Evolutionary conservation across 2,113 vertebrate genomes (phyloP).

Genomic region (Brachypodius melanocephalos): DNA sequence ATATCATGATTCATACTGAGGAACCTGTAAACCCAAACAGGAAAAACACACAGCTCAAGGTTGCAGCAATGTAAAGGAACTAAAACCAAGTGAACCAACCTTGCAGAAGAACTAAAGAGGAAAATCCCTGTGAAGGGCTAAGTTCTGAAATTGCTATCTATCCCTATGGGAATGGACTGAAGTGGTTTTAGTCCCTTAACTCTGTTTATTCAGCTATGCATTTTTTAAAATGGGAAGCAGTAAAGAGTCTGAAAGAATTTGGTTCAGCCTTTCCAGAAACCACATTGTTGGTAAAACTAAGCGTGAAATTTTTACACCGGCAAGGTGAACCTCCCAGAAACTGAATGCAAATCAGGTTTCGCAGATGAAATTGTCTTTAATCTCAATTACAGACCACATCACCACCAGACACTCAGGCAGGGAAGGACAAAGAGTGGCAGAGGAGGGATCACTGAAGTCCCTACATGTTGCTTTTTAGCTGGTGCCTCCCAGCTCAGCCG

Average conservation of each 20-base stretch:
- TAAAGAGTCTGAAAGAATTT: background rate
- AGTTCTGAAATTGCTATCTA: background rate
- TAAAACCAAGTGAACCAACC: background rate
- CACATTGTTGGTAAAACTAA: background rate
- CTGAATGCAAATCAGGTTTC: background rate
- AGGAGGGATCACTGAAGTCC: rapidly evolving
- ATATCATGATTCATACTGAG: background rate
- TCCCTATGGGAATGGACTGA: background rate
- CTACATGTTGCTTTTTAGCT: rapidly evolving
- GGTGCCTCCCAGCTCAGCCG: background rate
- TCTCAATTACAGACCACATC: background rate
- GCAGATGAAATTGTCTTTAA: background rate
- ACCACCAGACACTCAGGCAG: background rate
- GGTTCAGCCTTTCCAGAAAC: background rate
- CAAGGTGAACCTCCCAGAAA: background rate
- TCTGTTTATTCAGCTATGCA: background rate
- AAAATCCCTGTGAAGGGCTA: background rate
- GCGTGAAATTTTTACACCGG: background rate
- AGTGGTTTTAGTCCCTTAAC: background rate
- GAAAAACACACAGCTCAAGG: background rate
- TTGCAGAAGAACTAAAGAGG: background rate
- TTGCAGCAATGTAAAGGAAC: background rate
- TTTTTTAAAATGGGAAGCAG: background rate
- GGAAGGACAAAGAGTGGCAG: background rate
- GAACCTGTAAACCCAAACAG: background rate